Conservation (phyloP, 2,797 vertebrate species). For the Aphelocoma californica region DNA sequence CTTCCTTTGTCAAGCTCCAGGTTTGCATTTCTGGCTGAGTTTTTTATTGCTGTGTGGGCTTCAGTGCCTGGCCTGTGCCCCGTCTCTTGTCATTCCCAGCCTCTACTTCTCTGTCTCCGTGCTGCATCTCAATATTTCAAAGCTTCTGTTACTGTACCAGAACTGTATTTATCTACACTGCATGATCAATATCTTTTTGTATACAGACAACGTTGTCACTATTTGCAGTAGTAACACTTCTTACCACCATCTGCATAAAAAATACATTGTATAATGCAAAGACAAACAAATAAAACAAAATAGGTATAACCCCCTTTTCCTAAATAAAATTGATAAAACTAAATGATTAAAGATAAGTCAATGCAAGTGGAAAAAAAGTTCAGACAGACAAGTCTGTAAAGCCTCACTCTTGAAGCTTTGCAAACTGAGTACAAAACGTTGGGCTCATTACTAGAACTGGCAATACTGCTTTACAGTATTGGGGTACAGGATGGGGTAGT, state of each 20-base stretch:
- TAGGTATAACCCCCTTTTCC: background rate
- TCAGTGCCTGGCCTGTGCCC: background rate
- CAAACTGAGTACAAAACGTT: background rate
- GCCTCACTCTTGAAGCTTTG: background rate
- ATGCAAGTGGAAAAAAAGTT: background rate
- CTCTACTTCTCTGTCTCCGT: background rate
- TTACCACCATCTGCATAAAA: background rate
- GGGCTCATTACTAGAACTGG: fast-evolving
- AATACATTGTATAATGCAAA: background rate
- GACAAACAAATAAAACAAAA: background rate
- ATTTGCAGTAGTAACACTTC: background rate
- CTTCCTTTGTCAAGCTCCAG: background rate
- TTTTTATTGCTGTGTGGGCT: background rate
- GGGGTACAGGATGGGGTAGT: no score
- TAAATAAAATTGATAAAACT: background rate
- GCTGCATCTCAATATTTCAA: background rate
- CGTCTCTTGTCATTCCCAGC: background rate
- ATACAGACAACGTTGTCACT: background rate
- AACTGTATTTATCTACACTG: background rate
- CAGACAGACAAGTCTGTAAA: background rate
- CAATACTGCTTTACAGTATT: background rate
- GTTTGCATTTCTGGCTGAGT: background rate
- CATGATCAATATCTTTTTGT: background rate
- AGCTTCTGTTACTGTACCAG: background rate
- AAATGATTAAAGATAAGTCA: background rate